A percentile compares a stretch with the other conserved stretches of the same genome.
Conservation (phyloP, 2,888 invertebrate genomes). For the Nemoura dubitans region DNA sequence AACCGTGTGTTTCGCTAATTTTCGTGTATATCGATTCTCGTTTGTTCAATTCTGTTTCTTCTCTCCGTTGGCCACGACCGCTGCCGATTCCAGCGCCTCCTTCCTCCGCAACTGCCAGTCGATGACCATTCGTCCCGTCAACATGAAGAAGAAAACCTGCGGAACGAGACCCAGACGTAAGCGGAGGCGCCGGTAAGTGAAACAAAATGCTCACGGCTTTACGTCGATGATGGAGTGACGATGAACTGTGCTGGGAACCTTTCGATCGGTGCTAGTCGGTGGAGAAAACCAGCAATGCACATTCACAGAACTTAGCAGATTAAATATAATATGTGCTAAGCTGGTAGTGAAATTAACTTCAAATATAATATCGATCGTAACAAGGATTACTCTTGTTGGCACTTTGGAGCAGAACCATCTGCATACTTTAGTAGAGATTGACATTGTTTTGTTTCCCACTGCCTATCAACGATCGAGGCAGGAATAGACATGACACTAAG, state of each 20-base stretch:
- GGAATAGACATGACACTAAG: background rate
- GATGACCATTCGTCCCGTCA: slow-evolving; percentile 87
- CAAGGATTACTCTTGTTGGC: too few relatives aligned
- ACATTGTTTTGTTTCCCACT: background rate
- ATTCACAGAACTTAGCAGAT: too few relatives aligned
- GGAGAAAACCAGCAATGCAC: too few relatives aligned
- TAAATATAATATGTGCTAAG: too few relatives aligned
- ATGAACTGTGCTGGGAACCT: background rate
- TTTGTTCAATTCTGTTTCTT: slow-evolving; percentile 62
- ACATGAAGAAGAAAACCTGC: slow-evolving; percentile 86
- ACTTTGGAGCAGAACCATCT: too few relatives aligned
- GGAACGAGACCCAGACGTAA: slow-evolving; percentile 47
- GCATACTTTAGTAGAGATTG: too few relatives aligned
- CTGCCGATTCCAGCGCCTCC: slow-evolving; percentile 60
- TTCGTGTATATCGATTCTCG: background rate
- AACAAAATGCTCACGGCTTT: background rate
- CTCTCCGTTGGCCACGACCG: slow-evolving; percentile 59
- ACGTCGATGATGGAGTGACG: slow-evolving; percentile 3
- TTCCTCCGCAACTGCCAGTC: slow-evolving; percentile 72
- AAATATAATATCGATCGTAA: too few relatives aligned
- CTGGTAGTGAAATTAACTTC: too few relatives aligned
- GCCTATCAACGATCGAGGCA: background rate
- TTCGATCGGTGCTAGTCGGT: background rate
- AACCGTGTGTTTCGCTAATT: background rate
- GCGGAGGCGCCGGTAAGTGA: background rate